Percentiles rank a stretch among this genome's conserved stretches.
phyloP scores from a whole-genome alignment of 2,113 vertebrate genomes.

The Columba livia region DNA sequence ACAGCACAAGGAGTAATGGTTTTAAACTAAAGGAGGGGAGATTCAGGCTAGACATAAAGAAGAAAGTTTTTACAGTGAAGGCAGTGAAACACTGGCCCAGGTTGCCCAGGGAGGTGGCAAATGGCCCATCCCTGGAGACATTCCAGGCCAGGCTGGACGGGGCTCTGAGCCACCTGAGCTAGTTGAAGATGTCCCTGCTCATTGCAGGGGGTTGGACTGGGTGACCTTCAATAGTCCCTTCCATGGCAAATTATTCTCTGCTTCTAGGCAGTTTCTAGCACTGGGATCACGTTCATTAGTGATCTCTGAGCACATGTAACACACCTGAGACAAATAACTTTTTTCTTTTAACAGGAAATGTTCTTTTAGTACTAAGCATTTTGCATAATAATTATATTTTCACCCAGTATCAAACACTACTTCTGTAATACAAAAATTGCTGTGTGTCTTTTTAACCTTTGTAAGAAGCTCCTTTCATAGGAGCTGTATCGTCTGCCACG shows the following conservation, averaged over 20 bases:
- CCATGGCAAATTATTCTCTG: not conserved
- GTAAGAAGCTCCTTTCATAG: not conserved
- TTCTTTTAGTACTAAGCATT: not conserved
- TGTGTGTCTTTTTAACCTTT: not conserved
- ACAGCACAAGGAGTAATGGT: too few species aligned
- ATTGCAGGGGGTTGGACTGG: too few species aligned
- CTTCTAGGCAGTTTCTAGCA: not conserved
- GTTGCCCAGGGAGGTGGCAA: too few species aligned
- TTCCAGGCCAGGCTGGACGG: not conserved
- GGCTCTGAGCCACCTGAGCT: too few species aligned
- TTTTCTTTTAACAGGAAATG: not conserved
- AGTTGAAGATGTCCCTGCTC: too few species aligned
- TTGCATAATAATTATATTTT: not conserved
- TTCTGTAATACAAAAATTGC: not conserved
- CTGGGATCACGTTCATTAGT: not conserved
- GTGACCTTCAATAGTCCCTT: too few species aligned
- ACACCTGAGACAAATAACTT: not conserved
- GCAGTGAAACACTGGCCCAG: not conserved
- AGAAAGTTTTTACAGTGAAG: not conserved
- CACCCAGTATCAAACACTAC: not conserved
- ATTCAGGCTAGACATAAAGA: too few species aligned
- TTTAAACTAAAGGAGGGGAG: too few species aligned
- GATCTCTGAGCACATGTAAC: rapidly evolving
- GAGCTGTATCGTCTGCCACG: not conserved
- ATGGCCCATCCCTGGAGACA: not conserved